Base-by-base conservation (phyloP, 2,888 invertebrate genomes). In the Atrina japonica region DNA sequence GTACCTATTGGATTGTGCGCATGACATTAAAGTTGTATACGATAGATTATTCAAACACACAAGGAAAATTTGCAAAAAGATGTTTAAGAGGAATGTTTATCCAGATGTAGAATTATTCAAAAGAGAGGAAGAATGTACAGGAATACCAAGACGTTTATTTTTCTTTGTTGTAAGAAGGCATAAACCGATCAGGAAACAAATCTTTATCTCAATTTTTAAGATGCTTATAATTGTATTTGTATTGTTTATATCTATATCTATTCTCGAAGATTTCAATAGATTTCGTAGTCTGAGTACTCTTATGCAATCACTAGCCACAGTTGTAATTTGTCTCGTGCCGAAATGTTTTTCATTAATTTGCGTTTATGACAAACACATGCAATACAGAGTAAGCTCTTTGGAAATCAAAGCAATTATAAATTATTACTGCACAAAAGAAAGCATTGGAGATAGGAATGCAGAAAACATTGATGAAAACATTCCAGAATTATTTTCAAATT, bases 311-410 rank as follows among this genome's bases (percentile, higher is more conserved):
- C 74, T 72, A 14, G 77, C 80, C 2, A 75, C 80, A 6, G 45
- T 80, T 14, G 74, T 80, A 18, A 73, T 76, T 0, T 78, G 80
- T 45, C 73, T 75, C 11, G 52, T 80, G 14, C 80, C 80, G 0
- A 70, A 76, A n/a, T n/a, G n/a, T n/a, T n/a, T n/a, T n/a, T n/a
- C n/a, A n/a, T n/a, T n/a, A n/a, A n/a, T n/a, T n/a, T n/a, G n/a
- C n/a, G n/a, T n/a, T n/a, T n/a, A n/a, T n/a, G n/a, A n/a, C n/a
- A n/a, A n/a, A n/a, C n/a, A n/a, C n/a, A n/a, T n/a, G n/a, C n/a
- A n/a, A n/a, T n/a, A n/a, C n/a, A n/a, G n/a, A n/a, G n/a, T n/a
- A n/a, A n/a, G n/a, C n/a, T n/a, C n/a, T n/a, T n/a, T n/a, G n/a
- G n/a, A n/a, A n/a, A n/a, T n/a, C n/a, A n/a, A n/a, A n/a, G n/a